These are phyloP conservation scores for Dendrophyllia cribrosa DNA, from an alignment of 64 coral and sea anemone genomes.

Conservation along the genomic window DNA sequence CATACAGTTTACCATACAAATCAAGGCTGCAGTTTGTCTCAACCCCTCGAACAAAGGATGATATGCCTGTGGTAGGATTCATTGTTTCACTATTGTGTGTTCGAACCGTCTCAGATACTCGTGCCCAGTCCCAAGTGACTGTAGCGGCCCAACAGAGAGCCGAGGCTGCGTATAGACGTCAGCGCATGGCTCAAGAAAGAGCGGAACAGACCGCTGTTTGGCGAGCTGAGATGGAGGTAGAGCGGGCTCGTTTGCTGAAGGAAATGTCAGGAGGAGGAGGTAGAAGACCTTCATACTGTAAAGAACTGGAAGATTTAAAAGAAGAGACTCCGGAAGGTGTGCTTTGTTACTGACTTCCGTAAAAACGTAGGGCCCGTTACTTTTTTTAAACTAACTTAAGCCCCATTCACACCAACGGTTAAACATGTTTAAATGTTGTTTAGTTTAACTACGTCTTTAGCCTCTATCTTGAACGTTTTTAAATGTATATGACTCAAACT, in stretches of 20 bases:
- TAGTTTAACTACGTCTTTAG: no score
- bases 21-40: no score
- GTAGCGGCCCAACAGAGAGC: conserved; percentile 47
- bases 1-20: no score
- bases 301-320: conserved; percentile 14
- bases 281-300: conserved; percentile 27
- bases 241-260: conserved; percentile 28
- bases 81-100: not conserved
- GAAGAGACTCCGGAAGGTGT: conserved; percentile 1
- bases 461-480: no score
- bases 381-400: no score
- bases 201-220: conserved; percentile 36
- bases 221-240: conserved; percentile 44
- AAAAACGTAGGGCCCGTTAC: no score
- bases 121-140: conserved; percentile 30
- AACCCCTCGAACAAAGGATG: no score
- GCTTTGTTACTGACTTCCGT: not conserved
- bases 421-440: no score
- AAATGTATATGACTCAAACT: no score
- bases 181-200: conserved; percentile 55
- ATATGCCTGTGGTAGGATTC: no score
- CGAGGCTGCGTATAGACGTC: conserved; percentile 41
- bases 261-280: conserved; percentile 21
- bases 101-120: not conserved
- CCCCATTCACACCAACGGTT: no score